Base-by-base conservation (phyloP, 2,113 vertebrate genomes). In the Cacatua alba region DNA sequence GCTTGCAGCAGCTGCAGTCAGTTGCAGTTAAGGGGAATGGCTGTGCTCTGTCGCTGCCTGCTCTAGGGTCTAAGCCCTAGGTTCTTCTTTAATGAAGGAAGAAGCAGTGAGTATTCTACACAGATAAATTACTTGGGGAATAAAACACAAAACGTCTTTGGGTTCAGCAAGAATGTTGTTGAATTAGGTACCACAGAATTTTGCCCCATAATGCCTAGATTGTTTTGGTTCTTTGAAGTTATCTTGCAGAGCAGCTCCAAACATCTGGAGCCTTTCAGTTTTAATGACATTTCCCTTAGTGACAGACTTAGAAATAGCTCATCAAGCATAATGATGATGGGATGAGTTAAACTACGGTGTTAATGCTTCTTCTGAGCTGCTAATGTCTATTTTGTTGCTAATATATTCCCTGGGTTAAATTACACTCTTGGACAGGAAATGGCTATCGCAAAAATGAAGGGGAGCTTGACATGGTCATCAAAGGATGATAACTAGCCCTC, bases 351-450 rank as follows among this genome's bases (percentile, higher is more conserved):
- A 94, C 90, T 77, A 74, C 8, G 7, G 4, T 86, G 55, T 70
- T 77, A 91, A 44, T 90, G 76, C 7, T 41, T 90, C 75, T 92
- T 91, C 82, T 88, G 46, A 81, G 76, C 43, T 93, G 29, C 33
- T 86, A 70, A 53, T 64, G 75, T 55, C 85, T 88, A 75, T 83
- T 95, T 95, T 96, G 75, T 51, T 75, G 46, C 55, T 90, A 71
- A 94, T 71, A 81, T 88, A 96, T 88, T 86, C 82, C 52, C 71
- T 81, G 57, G 35, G 68, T 43, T 86, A 90, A 92, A 96, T 94
- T 90, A 65, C 14, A 74, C 4, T 33, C 72, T 96, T 81, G 64
- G 29, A 75, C 64, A 86, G 68, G 68, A 92, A 94, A 90, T 41
- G 51, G 51, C 39, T 86, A 46, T 68, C 13, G 3, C n/a, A 86